These are phyloP conservation scores for Diabrotica virgifera DNA, from an alignment of 1,140 invertebrate species.

Conservation along the genomic window DNA sequence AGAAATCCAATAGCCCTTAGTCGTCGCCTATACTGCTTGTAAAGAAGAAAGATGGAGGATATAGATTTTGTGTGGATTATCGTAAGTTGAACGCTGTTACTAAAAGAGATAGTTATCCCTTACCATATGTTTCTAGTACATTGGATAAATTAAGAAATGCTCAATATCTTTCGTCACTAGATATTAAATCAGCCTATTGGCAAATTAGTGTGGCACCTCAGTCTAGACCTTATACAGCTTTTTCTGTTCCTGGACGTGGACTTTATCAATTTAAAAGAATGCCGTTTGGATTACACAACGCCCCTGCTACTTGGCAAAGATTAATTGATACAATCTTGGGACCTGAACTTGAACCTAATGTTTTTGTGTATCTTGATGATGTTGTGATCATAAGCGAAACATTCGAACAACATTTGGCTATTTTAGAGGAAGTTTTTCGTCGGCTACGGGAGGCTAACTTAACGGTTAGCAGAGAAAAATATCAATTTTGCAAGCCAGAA, in stretches of 20 bases:
- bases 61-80: no score
- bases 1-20: no score
- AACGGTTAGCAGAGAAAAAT: constrained; percentile 24
- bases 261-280: constrained; percentile 49
- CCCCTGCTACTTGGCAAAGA: no score
- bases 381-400: constrained; percentile 30
- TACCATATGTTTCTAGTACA: constrained; percentile 31
- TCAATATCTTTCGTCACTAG: constrained; percentile 33
- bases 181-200: constrained; percentile 39
- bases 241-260: constrained; percentile 46
- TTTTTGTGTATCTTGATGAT: constrained; percentile 41
- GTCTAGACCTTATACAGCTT: constrained; percentile 44
- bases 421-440: no score
- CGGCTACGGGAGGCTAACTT: constrained; percentile 32
- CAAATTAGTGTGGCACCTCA: constrained; percentile 38
- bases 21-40: no score
- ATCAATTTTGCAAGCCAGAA: constrained; percentile 4
- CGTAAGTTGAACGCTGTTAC: no score
- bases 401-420: constrained; percentile 33
- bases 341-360: constrained; percentile 27
- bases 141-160: constrained; percentile 39
- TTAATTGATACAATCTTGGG: no score
- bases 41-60: no score
- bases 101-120: no score
- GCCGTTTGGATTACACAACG: no score